Conservation (phyloP, 1,140 invertebrate species). For the Bradysia coprophila region DNA sequence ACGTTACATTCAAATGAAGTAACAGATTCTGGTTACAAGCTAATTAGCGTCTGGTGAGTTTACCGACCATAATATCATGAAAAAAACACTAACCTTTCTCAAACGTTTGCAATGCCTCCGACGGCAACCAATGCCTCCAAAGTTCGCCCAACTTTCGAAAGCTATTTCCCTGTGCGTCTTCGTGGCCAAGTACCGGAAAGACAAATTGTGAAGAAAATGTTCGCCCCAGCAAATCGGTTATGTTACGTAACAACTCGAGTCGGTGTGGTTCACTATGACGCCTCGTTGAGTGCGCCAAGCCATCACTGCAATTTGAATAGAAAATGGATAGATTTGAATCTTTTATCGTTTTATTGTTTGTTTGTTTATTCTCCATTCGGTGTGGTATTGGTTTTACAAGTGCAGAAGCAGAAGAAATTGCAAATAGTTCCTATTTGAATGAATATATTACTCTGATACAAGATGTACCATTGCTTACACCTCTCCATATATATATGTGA, state of each 20-base stretch:
- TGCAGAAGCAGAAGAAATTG: background rate
- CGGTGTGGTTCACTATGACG: slow-evolving; percentile 36
- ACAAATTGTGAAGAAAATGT: slow-evolving; percentile 67
- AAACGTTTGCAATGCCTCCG: slow-evolving; percentile 58
- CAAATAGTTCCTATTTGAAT: too few species aligned
- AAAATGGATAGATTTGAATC: background rate
- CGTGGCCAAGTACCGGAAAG: slow-evolving; percentile 63
- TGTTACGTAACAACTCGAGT: slow-evolving; percentile 48
- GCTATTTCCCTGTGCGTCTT: slow-evolving; percentile 42
- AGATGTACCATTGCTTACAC: too few species aligned
- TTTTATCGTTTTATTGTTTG: background rate
- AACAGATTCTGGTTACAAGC: too few species aligned
- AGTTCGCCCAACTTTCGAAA: slow-evolving; percentile 38
- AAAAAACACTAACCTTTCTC: slow-evolving; percentile 52
- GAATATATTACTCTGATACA: too few species aligned
- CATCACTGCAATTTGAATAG: slow-evolving; percentile 31
- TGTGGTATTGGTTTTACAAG: background rate
- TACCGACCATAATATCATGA: too few species aligned
- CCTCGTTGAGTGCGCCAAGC: slow-evolving; percentile 34
- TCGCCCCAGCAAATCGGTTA: slow-evolving; percentile 51
- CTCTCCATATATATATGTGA: too few species aligned
- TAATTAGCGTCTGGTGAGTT: too few species aligned
- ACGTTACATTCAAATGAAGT: too few species aligned
- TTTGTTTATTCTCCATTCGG: background rate
- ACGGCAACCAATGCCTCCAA: slow-evolving; percentile 65